Base-by-base conservation (phyloP, 2,888 invertebrate species). In the Eustalomyia histrio region DNA sequence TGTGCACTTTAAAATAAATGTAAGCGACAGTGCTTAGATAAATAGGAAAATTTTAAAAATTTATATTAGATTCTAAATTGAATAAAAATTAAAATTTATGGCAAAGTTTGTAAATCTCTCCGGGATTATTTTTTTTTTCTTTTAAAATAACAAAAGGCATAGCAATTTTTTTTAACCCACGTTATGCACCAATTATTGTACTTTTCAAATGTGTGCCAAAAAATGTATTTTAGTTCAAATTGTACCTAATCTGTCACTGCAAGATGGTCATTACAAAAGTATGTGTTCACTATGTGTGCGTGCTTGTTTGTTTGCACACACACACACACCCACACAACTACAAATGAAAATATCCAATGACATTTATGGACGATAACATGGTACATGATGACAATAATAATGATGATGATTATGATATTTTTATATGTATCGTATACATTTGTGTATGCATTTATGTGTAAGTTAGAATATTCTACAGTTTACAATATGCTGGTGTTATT, bases 291-390 rank as follows among this genome's bases (percentile, higher is more conserved):
- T 47, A 12, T 14, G 43, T n/a, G 6, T 2, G n/a, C n/a, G 3
- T n/a, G 43, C 14, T 14, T 14, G 2, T 47, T 47, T 47, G 16
- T 7, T 3, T 52, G 47, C 21, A 53, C 24, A 21, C 63, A 57
- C n/a, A 33, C 55, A 57, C 39, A 35, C 21, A 53, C 24, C 16
- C 63, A 57, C n/a, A 33, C 55, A 57, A 53, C 16, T 47, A 33
- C 55, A 61, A 74, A 50, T 63, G 18, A 57, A 52, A 39, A 29
- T 14, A 61, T n/a, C 39, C 57, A 67, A 63, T 9, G 39, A 52
- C 76, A 76, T 68, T 76, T 69, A 73, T 68, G 58, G 58, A 80
- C 80, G 76, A 80, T 76, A 73, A 64, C 58, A 67, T 39, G 55
- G 65, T 43, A 71, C 79, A 76, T 64, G 68, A 69, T 65, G 74